These are phyloP conservation scores for Hymenopus coronatus DNA, from an alignment of 2,888 invertebrate genomes.

Conservation along the genomic window DNA sequence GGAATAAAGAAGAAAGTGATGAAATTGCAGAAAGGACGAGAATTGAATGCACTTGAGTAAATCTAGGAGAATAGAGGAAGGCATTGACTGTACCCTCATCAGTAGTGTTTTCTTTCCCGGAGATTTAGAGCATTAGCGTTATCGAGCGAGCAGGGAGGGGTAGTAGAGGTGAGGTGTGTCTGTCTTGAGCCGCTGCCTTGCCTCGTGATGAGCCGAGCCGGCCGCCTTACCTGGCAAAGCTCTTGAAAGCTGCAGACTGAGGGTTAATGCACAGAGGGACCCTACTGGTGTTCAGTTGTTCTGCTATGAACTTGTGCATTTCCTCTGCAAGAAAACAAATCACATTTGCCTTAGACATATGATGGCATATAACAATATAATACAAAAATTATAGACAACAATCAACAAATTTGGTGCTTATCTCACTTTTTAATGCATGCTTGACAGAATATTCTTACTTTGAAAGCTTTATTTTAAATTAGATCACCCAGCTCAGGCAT, in stretches of 20 bases:
- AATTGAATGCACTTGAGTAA: conserved; percentile 30
- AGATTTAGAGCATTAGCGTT: conserved; percentile 23
- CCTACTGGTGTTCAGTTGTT: conserved; percentile 90
- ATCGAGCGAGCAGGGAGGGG: conserved; percentile 29
- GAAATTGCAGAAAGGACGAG: background rate
- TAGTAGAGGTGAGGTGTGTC: conserved; percentile 24
- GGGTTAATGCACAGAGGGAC: conserved; percentile 99
- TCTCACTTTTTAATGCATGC: too few relatives aligned
- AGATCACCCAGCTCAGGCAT: too few relatives aligned
- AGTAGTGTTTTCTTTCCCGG: conserved; percentile 14
- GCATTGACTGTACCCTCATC: conserved; percentile 35
- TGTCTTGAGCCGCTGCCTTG: conserved; percentile 6
- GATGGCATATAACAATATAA: background rate
- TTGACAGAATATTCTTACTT: too few relatives aligned
- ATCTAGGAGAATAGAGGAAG: conserved; percentile 36
- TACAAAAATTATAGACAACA: too few relatives aligned
- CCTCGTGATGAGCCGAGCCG: conserved; percentile 37
- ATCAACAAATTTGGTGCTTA: too few relatives aligned
- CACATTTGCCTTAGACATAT: background rate
- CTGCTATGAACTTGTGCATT: conserved; percentile 98
- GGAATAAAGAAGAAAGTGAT: background rate
- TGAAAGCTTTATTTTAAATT: too few relatives aligned
- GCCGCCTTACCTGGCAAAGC: conserved; percentile 95
- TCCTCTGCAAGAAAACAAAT: conserved; percentile 72
- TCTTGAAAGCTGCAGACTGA: conserved; percentile 99